These are phyloP conservation scores for Gisinianus flammeolus DNA, from an alignment of 2,888 invertebrate species.

Conservation along the genomic window DNA sequence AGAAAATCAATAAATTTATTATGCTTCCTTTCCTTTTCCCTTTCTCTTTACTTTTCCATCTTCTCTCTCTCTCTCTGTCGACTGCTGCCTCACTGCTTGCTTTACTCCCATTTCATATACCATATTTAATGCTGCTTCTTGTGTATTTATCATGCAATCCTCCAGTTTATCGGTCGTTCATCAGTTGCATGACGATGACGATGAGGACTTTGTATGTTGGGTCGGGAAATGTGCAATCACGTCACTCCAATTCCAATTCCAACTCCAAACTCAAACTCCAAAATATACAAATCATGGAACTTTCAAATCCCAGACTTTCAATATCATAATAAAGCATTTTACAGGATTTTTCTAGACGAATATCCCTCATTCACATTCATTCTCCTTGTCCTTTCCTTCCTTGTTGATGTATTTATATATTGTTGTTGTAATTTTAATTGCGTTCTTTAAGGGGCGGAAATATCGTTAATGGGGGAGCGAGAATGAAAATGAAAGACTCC, in stretches of 20 bases:
- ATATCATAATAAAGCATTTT: background rate
- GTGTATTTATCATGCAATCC: too few relatives aligned
- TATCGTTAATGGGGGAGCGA: too few relatives aligned
- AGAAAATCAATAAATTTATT: background rate
- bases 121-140: too few relatives aligned
- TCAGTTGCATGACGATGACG: background rate
- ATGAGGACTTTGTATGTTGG: background rate
- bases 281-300: background rate
- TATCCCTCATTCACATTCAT: background rate
- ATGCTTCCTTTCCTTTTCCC: background rate
- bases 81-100: background rate
- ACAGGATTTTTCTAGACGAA: background rate
- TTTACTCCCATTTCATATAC: too few relatives aligned
- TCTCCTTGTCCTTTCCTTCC: background rate
- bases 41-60: background rate
- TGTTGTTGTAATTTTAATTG: too few relatives aligned
- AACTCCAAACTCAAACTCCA: too few relatives aligned
- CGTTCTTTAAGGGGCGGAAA: too few relatives aligned
- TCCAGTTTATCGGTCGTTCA: too few relatives aligned
- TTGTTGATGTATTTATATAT: too few relatives aligned
- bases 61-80: background rate
- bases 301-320: background rate
- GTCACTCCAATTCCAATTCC: background rate
- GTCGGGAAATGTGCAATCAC: background rate
- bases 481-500: too few relatives aligned